Percentiles rank a stretch among this genome's conserved stretches.
Evolutionary conservation across 2,888 invertebrate species (phyloP).

Genomic region (Torymus tubicola): DNA sequence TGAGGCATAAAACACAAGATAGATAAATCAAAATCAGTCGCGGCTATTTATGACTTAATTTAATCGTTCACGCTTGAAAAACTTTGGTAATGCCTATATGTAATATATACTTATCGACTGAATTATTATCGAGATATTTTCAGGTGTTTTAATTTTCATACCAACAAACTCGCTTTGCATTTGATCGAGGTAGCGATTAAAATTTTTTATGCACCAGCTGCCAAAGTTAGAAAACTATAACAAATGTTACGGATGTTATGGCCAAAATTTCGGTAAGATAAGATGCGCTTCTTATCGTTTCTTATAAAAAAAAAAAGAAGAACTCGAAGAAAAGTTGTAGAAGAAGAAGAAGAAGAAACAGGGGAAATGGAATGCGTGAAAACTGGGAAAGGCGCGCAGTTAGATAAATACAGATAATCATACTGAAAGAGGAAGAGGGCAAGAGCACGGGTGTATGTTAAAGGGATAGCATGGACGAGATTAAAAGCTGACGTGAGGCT

Average conservation of each 20-base stretch:
- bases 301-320: neutral
- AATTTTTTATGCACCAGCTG: neutral
- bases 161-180: neutral
- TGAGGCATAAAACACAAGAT: too few species aligned
- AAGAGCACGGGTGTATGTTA: neutral
- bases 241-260: neutral
- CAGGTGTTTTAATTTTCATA: conserved; percentile 4
- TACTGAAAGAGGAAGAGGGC: neutral
- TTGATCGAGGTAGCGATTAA: neutral
- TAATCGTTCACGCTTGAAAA: too few species aligned
- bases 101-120: too few species aligned
- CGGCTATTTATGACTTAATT: too few species aligned
- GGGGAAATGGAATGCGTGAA: conserved; percentile 19
- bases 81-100: too few species aligned
- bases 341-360: too few species aligned
- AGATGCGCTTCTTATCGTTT: neutral
- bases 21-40: too few species aligned
- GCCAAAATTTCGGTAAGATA: conserved; percentile 11
- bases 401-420: conserved; percentile 15
- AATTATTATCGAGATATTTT: neutral
- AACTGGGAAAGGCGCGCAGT: neutral
- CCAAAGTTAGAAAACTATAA: neutral
- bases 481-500: neutral
- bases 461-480: neutral
- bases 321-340: neutral